These are phyloP conservation scores for Scylla paramamosain DNA, from an alignment of 1,140 invertebrate species.

Conservation along the genomic window DNA sequence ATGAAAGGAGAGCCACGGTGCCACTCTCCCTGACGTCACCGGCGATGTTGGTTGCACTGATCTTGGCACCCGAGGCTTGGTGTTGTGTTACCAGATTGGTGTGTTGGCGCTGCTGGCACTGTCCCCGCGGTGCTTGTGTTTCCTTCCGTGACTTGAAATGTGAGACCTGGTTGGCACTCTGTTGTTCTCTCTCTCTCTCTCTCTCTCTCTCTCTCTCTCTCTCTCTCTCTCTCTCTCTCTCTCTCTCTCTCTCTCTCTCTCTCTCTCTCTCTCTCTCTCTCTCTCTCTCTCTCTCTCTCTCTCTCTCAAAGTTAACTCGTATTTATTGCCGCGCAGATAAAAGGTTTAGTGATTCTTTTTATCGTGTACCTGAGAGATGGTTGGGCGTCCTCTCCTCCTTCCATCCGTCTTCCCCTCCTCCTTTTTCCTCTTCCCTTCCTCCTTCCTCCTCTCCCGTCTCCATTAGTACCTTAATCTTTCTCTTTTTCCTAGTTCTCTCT, in stretches of 20 bases:
- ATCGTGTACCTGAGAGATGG: not conserved
- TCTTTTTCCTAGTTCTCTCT: no score
- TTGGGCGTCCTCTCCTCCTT: not conserved
- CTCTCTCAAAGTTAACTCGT: not conserved
- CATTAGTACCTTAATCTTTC: no score
- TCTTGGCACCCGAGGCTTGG: not conserved
- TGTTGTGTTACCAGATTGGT: no score
- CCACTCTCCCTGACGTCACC: not conserved
- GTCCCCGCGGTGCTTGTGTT: not conserved
- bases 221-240: slow-evolving; percentile 3
- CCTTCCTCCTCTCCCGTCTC: not conserved
- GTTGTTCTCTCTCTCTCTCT: not conserved
- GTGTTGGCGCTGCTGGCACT: not conserved
- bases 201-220: not conserved
- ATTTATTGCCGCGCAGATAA: not conserved
- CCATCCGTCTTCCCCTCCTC: not conserved
- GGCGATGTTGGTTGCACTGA: not conserved
- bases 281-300: not conserved
- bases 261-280: slow-evolving; percentile 3
- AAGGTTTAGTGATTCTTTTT: not conserved
- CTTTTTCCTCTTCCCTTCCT: not conserved
- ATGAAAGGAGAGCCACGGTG: not conserved
- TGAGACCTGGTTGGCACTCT: not conserved
- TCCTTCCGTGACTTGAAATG: not conserved
- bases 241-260: slow-evolving; percentile 3